phyloP scores from a whole-genome alignment of 2,113 vertebrate genomes.

The Pipa parva region DNA sequence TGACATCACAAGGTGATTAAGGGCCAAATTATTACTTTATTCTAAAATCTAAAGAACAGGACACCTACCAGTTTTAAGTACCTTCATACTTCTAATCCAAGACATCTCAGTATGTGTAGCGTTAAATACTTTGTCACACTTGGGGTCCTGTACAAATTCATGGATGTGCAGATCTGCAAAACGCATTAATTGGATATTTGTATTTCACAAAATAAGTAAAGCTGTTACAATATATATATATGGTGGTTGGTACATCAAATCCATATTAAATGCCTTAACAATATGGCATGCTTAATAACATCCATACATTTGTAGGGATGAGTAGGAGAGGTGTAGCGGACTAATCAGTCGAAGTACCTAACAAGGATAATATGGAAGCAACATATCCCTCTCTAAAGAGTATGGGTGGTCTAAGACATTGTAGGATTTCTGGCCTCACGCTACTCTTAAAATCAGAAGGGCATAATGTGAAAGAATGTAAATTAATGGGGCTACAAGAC shows the following conservation, averaged over 20 bases:
- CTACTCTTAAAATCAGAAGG: too few relatives aligned
- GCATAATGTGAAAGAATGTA: too few relatives aligned
- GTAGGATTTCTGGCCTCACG: too few relatives aligned
- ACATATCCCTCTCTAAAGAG: too few relatives aligned
- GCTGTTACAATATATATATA: conserved; percentile 65
- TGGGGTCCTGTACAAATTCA: conserved; percentile 68
- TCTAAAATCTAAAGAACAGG: conserved; percentile 27
- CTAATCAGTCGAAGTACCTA: too few relatives aligned
- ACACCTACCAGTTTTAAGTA: conserved; percentile 47
- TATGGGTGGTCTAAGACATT: too few relatives aligned
- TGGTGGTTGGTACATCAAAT: conserved; percentile 44
- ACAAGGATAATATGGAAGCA: too few relatives aligned
- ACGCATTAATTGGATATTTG: conserved; percentile 53
- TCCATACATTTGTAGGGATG: conserved; percentile 40
- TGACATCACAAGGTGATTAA: neutral
- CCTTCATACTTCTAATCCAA: conserved; percentile 57
- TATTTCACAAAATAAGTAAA: conserved; percentile 41
- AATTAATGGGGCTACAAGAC: too few relatives aligned
- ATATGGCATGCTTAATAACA: conserved; percentile 37
- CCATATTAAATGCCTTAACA: conserved; percentile 30
- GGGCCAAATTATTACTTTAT: conserved; percentile 17
- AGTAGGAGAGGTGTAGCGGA: neutral
- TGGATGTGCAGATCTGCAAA: conserved; percentile 72
- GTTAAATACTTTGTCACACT: conserved; percentile 50
- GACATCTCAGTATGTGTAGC: conserved; percentile 52